Base-by-base conservation (phyloP, 2,888 invertebrate genomes). In the Andrena praecox region DNA sequence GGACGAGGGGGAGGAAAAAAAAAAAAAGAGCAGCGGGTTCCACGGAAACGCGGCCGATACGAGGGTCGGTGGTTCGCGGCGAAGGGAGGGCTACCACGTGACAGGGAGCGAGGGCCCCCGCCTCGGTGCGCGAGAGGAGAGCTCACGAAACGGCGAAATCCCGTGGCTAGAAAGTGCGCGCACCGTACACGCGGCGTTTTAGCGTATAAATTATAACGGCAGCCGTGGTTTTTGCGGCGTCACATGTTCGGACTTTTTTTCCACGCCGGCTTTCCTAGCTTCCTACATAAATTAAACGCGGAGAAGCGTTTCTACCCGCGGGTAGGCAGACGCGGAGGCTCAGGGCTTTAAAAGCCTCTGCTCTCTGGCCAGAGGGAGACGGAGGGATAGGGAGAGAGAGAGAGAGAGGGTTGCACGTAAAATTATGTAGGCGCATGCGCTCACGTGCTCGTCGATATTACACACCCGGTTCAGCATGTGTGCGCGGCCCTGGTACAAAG, bases 131-230 rank as follows among this genome's bases (percentile, higher is more conserved):
- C 10, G 63, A n/a, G 27, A 50, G 52, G 27, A 33, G 72, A 10
- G 50, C 68, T 68, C 16, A 77, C 72, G 73, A 64, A 80, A 80
- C 68, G 48, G 62, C 56, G 42, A 64, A 77, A 72, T 78, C 60
- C 62, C 67, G 29, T 42, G 78, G 66, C 50, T 70, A 70, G 72
- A 77, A 62, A 81, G 68, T 59, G 59, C 68, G 35, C 66, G 62
- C 27, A 33, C 69, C 66, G 54, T 54, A 66, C 62, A 59, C 52
- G 69, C 71, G 77, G 83, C 90, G 90, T 92, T 92, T 66, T 90
- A 91, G 85, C 89, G 90, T 91, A 92, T 92, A 92, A 92, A 92
- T 92, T 92, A 92, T 92, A 92, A 92, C 90, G 90, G 89, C 87
- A 79, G 82, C 60, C 73, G 84, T 80, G 84, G 89, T 91, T 91